Evolutionary conservation across 1,140 invertebrate genomes (phyloP), one percentile per base, ranked within the genome.

Genomic region (Goniozus legneri): DNA sequence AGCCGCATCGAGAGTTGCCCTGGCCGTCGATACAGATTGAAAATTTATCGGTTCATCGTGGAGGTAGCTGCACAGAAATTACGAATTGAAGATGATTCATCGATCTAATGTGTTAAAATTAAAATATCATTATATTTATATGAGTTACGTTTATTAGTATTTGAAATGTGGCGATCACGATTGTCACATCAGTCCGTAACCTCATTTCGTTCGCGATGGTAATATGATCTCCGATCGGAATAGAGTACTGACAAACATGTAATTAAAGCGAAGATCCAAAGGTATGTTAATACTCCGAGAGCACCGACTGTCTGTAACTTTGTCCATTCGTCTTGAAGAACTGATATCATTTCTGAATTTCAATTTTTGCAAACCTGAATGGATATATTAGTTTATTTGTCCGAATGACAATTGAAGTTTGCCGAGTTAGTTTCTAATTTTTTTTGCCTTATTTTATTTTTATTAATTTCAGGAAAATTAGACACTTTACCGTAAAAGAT

Each of bases 1-100:
- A 4, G 84, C 82, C 1, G 82, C 82, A 56, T 85, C 80, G 0
- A 88, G 75, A 0, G 85, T 82, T 6, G 76, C 75, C 13, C 86
- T 67, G 8, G 84, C 83, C 1, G 83, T 84, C 1, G 73, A 70
- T 2, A 85, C 80, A 0, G 84, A 82, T 40, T 82, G 79, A 19
- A 88, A 76, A 21, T 79, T 73, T 6, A 84, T 78, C 1, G 80
- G 75, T 32, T 85, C 78, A 19, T 79, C 80, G 56, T 84, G 82
- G 39, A 86, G 69, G 56, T 79, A 84, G 51, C 80, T 82, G 61
- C 8, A 56, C 59, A 57, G 15, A 52, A 40, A 42, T 33, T 47
- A 40, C 19, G 47, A 50, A 45, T 31, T 12, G 3, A n/a, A n/a
- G n/a, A n/a, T n/a, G n/a, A n/a, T n/a, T n/a, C n/a, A n/a, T n/a